A percentile compares a stretch with the other conserved stretches of the same genome.
These are phyloP conservation scores for Lichenostomus cassidix DNA, from an alignment of 2,113 vertebrate species.

Conservation along the genomic window DNA sequence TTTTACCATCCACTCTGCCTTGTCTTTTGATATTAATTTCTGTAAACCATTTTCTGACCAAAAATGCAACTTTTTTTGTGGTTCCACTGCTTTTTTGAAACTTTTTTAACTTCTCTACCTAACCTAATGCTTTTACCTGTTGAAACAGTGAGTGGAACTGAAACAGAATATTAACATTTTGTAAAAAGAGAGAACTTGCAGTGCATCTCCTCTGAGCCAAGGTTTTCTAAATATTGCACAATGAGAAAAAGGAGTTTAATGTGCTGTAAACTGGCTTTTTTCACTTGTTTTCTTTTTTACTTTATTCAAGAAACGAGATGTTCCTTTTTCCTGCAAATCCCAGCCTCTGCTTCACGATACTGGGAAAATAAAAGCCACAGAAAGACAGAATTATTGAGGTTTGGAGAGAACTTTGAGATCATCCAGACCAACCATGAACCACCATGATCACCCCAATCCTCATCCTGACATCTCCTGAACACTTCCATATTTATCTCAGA, in stretches of 20 bases:
- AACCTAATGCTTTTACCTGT: neutral
- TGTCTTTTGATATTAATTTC: neutral
- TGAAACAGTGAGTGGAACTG: neutral
- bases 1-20: neutral
- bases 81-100: neutral
- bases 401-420: neutral
- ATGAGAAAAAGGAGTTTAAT: neutral
- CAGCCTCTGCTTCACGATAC: neutral
- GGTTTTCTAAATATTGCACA: neutral
- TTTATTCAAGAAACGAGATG: neutral
- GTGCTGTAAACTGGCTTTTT: neutral
- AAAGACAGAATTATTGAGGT: neutral
- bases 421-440: neutral
- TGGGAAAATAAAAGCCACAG: neutral
- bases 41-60: neutral
- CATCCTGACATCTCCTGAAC: neutral
- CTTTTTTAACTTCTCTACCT: neutral
- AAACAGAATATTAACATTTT: fast-evolving
- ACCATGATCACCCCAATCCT: neutral
- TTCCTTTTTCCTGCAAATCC: neutral
- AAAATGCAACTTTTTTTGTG: neutral
- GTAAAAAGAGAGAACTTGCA: neutral
- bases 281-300: neutral
- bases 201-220: neutral
- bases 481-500: neutral